Conservation (phyloP, 2,888 invertebrate species). For the Blastobasis lacticolella region DNA sequence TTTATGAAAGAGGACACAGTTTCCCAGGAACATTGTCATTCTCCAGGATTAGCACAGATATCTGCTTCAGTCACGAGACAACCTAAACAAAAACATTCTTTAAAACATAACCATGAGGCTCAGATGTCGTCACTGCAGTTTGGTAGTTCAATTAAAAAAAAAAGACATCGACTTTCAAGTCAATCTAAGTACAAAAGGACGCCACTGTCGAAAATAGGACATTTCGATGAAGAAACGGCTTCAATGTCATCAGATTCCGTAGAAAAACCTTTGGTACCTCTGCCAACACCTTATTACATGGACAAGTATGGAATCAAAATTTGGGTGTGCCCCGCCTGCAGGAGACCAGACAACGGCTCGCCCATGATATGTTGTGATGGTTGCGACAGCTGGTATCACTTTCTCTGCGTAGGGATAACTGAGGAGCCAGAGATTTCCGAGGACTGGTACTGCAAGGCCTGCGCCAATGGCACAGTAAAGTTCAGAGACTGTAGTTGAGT, state of each 20-base stretch:
- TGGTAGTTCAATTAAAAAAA: too few species aligned
- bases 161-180: too few species aligned
- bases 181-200: too few species aligned
- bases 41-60: constrained; percentile 88
- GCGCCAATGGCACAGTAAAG: too few species aligned
- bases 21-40: constrained; percentile 77
- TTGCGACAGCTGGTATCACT: constrained; percentile 97
- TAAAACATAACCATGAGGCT: constrained; percentile 52
- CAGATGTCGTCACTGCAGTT: constrained; percentile 46
- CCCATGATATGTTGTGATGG: constrained; percentile 99
- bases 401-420: too few species aligned
- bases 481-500: too few species aligned
- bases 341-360: constrained; percentile 95
- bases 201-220: constrained; percentile 59
- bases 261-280: constrained; percentile 38
- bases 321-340: constrained; percentile 98
- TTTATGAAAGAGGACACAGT: too few species aligned
- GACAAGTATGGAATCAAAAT: constrained; percentile 91
- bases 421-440: too few species aligned
- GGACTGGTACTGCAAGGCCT: too few species aligned
- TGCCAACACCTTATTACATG: constrained; percentile 70
- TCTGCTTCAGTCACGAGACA: constrained; percentile 88
- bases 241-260: constrained; percentile 24
- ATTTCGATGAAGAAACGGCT: constrained; percentile 47
- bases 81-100: constrained; percentile 80